phyloP scores from a whole-genome alignment of 1,140 invertebrate species.

The Paraescarpia echinospica region DNA sequence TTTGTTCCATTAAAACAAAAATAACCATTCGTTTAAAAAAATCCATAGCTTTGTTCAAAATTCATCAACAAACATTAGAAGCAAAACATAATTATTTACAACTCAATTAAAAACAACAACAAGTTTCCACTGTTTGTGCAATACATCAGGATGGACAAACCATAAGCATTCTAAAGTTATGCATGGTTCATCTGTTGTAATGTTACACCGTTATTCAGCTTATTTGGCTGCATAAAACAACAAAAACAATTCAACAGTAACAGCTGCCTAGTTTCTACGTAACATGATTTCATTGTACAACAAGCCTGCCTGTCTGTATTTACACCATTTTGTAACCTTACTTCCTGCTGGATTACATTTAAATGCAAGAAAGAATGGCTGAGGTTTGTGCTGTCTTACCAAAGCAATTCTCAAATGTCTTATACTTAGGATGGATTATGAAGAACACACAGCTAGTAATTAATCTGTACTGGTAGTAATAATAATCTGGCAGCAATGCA shows the following conservation, averaged over 20 bases:
- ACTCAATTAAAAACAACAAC: neutral
- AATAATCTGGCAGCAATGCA: neutral
- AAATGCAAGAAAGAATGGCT: neutral
- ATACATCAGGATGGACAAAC: neutral
- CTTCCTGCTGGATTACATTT: neutral
- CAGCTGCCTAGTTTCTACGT: neutral
- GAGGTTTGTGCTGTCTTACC: neutral
- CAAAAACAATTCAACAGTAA: neutral
- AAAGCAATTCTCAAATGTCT: neutral
- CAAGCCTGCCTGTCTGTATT: neutral
- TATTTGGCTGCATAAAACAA: neutral
- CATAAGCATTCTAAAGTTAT: neutral
- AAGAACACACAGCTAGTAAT: neutral
- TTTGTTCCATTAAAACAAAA: neutral
- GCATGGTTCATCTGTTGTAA: neutral
- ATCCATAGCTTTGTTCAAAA: neutral
- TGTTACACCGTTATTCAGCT: neutral
- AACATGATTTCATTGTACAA: neutral
- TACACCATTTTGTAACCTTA: neutral
- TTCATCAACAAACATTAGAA: neutral
- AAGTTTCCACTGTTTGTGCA: neutral
- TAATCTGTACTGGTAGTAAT: neutral
- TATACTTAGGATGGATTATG: neutral
- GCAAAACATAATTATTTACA: neutral
- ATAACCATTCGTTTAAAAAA: neutral